phyloP scores from a whole-genome alignment of 1,140 invertebrate genomes.

The Apis cerana region DNA sequence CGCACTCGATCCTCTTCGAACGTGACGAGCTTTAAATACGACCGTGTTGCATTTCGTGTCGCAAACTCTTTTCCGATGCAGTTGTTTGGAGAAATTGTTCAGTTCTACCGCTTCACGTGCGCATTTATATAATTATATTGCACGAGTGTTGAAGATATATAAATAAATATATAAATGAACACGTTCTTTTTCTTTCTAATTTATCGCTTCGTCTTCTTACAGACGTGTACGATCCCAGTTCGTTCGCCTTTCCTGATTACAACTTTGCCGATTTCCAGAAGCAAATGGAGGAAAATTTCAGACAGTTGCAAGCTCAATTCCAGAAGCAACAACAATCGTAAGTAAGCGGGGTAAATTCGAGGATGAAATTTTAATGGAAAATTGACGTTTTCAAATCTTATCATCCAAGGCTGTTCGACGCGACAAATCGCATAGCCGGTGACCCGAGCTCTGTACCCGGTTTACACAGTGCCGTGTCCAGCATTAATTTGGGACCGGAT shows the following conservation, averaged over 20 bases:
- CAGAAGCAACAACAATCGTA: conserved; percentile 66
- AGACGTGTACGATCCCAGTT: background rate
- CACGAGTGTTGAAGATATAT: background rate
- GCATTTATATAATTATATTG: background rate
- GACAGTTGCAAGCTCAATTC: conserved; percentile 61
- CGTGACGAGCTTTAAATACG: too few relatives aligned
- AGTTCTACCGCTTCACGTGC: too few relatives aligned
- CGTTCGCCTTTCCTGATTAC: background rate
- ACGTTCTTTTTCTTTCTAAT: too few relatives aligned
- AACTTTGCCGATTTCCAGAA: conserved; percentile 37
- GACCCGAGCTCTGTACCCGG: background rate
- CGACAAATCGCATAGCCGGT: conserved; percentile 31
- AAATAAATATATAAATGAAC: too few relatives aligned
- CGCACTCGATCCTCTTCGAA: too few relatives aligned
- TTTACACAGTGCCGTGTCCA: conserved; percentile 50
- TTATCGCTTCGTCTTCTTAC: background rate
- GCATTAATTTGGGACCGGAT: conserved; percentile 66
- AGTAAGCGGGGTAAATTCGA: conserved; percentile 35
- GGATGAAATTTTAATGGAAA: background rate
- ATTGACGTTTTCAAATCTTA: too few relatives aligned
- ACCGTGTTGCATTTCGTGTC: background rate
- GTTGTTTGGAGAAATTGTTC: too few relatives aligned
- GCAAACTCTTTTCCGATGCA: background rate
- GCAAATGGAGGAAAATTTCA: conserved; percentile 59
- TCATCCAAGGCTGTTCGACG: conserved; percentile 18